Percentiles rank a stretch among this genome's conserved stretches.
These are phyloP conservation scores for Camponotus vicinus DNA, from an alignment of 1,140 invertebrate species.

Conservation along the genomic window DNA sequence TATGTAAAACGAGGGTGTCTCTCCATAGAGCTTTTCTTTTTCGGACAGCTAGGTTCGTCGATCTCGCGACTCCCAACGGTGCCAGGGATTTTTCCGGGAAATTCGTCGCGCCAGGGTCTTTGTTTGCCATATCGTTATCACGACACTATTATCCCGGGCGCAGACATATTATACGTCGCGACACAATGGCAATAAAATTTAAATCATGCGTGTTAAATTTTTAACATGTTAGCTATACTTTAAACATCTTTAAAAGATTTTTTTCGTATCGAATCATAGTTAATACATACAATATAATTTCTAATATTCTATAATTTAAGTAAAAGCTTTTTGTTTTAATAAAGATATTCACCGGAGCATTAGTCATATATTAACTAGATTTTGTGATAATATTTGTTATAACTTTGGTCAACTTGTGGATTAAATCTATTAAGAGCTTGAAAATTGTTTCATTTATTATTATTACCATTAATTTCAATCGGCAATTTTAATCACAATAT, in stretches of 20 bases:
- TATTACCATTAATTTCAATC: neutral
- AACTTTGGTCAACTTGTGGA: neutral
- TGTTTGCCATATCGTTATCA: constrained; percentile 46
- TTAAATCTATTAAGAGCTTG: neutral
- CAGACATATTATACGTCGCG: constrained; percentile 45
- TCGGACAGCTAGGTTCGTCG: constrained; percentile 64
- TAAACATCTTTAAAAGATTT: neutral
- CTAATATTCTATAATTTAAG: neutral
- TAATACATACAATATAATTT: neutral
- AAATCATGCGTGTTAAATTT: constrained; percentile 18
- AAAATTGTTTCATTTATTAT: constrained; percentile 11
- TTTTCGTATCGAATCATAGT: neutral
- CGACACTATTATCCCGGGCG: constrained; percentile 36
- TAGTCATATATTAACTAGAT: neutral
- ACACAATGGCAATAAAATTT: constrained; percentile 18
- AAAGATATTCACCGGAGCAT: neutral
- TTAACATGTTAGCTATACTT: neutral
- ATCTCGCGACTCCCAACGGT: constrained; percentile 31
- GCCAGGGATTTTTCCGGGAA: constrained; percentile 40
- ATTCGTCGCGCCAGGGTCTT: constrained; percentile 22
- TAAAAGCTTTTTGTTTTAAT: neutral
- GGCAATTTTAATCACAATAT: neutral
- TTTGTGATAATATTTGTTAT: neutral
- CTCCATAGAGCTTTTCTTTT: constrained; percentile 10
- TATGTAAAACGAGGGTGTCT: constrained; percentile 68